phyloP scores from a whole-genome alignment of 2,888 invertebrate species.

The Drosophila fulvimacula region DNA sequence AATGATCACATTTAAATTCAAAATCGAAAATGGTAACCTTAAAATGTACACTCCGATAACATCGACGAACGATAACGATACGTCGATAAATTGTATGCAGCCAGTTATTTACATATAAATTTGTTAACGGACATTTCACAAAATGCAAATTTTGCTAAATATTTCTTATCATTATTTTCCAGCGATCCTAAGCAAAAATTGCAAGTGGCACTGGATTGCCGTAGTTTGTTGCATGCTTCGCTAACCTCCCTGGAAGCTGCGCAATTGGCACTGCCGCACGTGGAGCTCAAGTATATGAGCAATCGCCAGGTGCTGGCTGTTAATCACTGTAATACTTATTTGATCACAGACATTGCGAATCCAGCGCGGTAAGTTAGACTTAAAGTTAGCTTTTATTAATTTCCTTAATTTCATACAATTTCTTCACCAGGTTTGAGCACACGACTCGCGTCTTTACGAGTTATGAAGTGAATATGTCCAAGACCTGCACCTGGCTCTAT shows the following conservation, averaged over 20 bases:
- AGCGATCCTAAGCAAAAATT: slow-evolving; percentile 82
- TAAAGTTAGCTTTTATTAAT: background rate
- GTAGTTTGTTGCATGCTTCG: slow-evolving; percentile 82
- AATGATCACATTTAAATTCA: background rate
- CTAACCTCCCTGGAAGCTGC: slow-evolving; percentile 83
- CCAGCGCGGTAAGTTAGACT: slow-evolving; percentile 65
- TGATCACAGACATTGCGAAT: slow-evolving; percentile 84
- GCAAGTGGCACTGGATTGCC: slow-evolving; percentile 80
- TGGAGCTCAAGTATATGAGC: slow-evolving; percentile 83
- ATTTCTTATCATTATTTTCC: no score
- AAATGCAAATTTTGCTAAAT: no score
- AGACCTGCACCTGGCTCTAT: slow-evolving; percentile 82
- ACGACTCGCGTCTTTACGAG: slow-evolving; percentile 81
- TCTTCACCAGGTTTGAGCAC: slow-evolving; percentile 78
- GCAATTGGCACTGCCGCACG: slow-evolving; percentile 83
- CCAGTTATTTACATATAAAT: no score
- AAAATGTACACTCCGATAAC: background rate
- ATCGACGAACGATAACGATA: background rate
- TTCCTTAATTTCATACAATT: no score
- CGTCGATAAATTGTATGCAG: background rate
- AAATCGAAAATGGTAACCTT: background rate
- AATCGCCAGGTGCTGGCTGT: slow-evolving; percentile 83
- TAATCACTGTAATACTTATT: slow-evolving; percentile 82
- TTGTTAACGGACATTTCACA: no score
- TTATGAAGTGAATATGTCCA: slow-evolving; percentile 81